These are phyloP conservation scores for Hyppa rectilinea DNA, from an alignment of 2,888 invertebrate genomes.

Conservation along the genomic window DNA sequence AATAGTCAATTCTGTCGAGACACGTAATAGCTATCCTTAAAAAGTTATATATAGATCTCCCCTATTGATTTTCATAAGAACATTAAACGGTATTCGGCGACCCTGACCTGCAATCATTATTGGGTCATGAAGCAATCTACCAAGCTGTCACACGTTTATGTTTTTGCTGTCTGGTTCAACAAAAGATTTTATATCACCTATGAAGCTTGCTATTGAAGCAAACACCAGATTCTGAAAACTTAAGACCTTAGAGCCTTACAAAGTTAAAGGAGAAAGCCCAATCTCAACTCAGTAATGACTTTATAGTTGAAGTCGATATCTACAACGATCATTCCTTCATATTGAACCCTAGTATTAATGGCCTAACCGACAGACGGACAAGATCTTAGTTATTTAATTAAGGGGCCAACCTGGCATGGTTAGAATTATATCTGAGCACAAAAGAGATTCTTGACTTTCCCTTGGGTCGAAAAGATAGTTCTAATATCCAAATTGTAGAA, in stretches of 20 bases:
- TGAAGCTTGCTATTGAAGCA: neutral
- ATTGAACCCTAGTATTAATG: conserved; percentile 23
- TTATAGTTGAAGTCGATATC: neutral
- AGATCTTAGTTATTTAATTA: conserved; percentile 52
- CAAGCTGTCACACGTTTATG: conserved; percentile 3
- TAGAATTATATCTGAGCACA: conserved; percentile 29
- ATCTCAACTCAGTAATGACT: conserved; percentile 4
- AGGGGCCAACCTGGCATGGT: conserved; percentile 15
- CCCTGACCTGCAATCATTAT: conserved; percentile 52
- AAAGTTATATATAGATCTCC: conserved; percentile 10
- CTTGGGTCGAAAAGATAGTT: conserved; percentile 18
- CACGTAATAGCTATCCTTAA: conserved; percentile 10
- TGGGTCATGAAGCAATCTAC: conserved; percentile 42
- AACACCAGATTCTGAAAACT: neutral
- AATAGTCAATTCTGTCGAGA: neutral
- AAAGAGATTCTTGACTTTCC: conserved; percentile 23
- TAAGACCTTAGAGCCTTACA: neutral
- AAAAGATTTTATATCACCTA: neutral
- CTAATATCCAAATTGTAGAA: conserved; percentile 23
- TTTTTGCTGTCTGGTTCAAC: conserved; percentile 14
- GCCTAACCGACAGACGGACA: neutral
- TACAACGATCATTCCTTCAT: conserved; percentile 1
- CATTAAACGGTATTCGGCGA: conserved; percentile 26
- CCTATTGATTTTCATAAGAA: conserved; percentile 51
- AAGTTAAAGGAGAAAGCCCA: neutral